Percentiles rank a stretch among this genome's conserved stretches.
Evolutionary conservation across 2,797 vertebrate genomes (phyloP).

Genomic region (Passerculus sandwichensis): DNA sequence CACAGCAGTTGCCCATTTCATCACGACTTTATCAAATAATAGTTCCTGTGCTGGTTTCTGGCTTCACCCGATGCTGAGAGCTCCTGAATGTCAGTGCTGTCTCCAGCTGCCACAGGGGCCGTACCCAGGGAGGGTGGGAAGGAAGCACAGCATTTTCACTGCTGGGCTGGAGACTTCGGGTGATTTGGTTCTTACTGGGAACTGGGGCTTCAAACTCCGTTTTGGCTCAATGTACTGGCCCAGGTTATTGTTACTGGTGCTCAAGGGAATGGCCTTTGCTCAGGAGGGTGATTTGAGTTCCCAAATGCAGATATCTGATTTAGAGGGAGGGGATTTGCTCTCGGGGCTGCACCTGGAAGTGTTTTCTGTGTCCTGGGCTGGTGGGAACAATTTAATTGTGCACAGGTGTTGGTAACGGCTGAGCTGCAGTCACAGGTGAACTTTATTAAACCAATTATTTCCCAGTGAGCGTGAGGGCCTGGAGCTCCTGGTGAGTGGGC

Average conservation of each 20-base stretch:
- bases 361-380: background rate
- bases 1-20: background rate
- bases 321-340: background rate
- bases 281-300: background rate
- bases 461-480: background rate
- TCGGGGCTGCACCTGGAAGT: background rate
- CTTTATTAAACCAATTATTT: rapidly evolving
- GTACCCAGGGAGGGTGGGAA: no score
- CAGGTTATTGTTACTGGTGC: rapidly evolving
- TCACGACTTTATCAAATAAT: background rate
- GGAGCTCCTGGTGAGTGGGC: background rate
- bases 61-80: background rate
- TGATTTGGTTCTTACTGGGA: background rate
- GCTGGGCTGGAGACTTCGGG: background rate
- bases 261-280: background rate
- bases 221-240: background rate
- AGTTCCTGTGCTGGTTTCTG: background rate
- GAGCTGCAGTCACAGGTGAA: background rate
- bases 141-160: background rate
- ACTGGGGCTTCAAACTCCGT: rapidly evolving
- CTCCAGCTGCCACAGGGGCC: background rate
- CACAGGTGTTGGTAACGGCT: rapidly evolving
- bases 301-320: rapidly evolving
- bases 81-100: background rate
- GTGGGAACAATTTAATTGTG: rapidly evolving